Evolutionary conservation across 2,888 invertebrate species (phyloP), one percentile per base, ranked within the genome.

Genomic region (Pterostichus madidus): DNA sequence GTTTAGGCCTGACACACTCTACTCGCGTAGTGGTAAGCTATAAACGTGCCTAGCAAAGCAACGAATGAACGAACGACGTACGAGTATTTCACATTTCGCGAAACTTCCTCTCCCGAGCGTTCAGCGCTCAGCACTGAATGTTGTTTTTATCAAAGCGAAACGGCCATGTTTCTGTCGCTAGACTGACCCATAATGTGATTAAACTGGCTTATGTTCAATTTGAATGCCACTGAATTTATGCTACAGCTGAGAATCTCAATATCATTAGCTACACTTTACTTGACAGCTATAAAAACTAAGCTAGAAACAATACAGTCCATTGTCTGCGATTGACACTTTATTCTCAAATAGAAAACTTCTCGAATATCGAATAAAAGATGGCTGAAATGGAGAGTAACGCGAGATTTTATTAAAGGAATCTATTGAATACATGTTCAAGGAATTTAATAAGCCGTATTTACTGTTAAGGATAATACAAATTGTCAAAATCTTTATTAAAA

Each of bases 151-250:
- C 52, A 52, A 52, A 52, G 52, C 2, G 52, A 13, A 52, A 52
- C 52, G 52, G 5, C 5, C 52, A 5, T 52, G 52, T 52, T 52
- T 52, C 52, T 52, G 52, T 52, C 52, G 52, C 52, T 52, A 52
- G 10, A 52, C 52, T 52, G 52, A 52, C 52, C 52, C 52, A n/a
- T 52, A 52, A 52, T 52, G 4, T 52, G 5, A 52, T 52, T 52
- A 52, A 52, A 52, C n/a, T 52, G 13, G 52, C 52, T 52, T 52
- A 52, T 52, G 52, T 52, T 52, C 52, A 52, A 52, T 52, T 52
- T 52, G 13, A 52, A 52, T 52, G 13, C n/a, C 5, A 52, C 8
- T 5, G 13, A 52, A 52, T 52, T 52, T 52, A 52, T 52, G 52
- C 52, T 5, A 52, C 8, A 52, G 52, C 13, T 52, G 52, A 13